Evolutionary conservation across 2,113 vertebrate species (phyloP), one percentile per base, ranked within the genome.

Genomic region (Syrmaticus mikado): DNA sequence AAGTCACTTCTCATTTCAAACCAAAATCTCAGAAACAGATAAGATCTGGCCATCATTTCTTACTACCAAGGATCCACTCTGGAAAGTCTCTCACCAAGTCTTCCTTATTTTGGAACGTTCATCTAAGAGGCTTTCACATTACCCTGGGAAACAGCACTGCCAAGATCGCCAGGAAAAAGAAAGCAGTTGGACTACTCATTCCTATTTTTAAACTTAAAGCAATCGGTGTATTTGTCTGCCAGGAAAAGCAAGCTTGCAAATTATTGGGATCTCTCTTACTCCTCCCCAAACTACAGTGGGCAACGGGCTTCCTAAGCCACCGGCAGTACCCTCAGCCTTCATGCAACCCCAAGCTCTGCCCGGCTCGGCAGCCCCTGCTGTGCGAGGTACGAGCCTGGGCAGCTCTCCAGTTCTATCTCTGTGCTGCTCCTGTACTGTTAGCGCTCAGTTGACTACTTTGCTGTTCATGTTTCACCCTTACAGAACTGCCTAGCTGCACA

Each of bases 201-300:
- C 38, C 8, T 6, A 6, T 67, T 87, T 71, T 53, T 11, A 68
- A 22, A 34, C 53, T 79, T 61, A 76, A 82, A 55, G 34, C 45
- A 62, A 70, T 9, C 0, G 0, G 11, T 15, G 0, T 8, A 16
- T 43, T n/a, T 55, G 17, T 32, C 57, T 50, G 48, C 40, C 40
- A 48, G 52, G 22, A 72, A 71, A 70, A 60, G 53, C 19, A 55
- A 53, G 28, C 66, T 62, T 64, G 25, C 1, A n/a, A 58, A 19
- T 21, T 1, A 34, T 0, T 14, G 13, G 14, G 12, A 17, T 5
- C 55, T 68, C 36, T 86, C 22, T 15, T 19, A 34, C 3, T 46
- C 45, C 50, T 57, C 50, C 57, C 48, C 38, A 71, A 71, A 60
- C 6, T 45, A 12, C 3, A 67, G 2, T 28, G 45, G 25, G 41